Conservation (phyloP, 2,888 invertebrate species). For the Digitonthophagus gazella region DNA sequence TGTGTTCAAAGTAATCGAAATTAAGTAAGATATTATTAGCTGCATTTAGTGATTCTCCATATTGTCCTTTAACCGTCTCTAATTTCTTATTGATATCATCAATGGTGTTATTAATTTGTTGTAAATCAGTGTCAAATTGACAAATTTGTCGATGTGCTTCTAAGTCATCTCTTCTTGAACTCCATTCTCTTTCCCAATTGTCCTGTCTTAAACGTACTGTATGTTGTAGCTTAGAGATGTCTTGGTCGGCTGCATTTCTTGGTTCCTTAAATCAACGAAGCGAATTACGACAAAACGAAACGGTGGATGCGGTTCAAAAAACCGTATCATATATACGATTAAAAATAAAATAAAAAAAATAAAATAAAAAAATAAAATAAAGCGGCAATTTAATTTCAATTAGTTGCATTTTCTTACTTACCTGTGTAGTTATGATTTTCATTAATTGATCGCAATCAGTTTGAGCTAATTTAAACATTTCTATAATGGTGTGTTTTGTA, state of each 20-base stretch:
- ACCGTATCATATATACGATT: neutral
- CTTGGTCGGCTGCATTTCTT: conserved; percentile 62
- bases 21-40: conserved; percentile 69
- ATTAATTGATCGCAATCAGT: conserved; percentile 69
- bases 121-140: conserved; percentile 67
- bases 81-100: conserved; percentile 66
- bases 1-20: conserved; percentile 75
- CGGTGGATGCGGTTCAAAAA: neutral
- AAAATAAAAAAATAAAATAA: neutral
- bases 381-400: neutral
- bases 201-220: conserved; percentile 60
- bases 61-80: conserved; percentile 63
- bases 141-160: conserved; percentile 64
- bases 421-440: conserved; percentile 64
- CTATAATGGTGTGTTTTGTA: conserved; percentile 62
- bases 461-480: conserved; percentile 64
- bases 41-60: conserved; percentile 68
- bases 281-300: conserved; percentile 1
- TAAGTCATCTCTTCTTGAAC: conserved; percentile 58
- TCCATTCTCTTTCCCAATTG: conserved; percentile 65
- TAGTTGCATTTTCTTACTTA: conserved; percentile 29
- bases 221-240: conserved; percentile 66
- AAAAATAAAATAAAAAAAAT: too few relatives aligned
- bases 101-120: conserved; percentile 69
- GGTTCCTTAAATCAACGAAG: conserved; percentile 55